These are phyloP conservation scores for Calliphora vicina DNA, from an alignment of 1,140 invertebrate species.

Conservation along the genomic window DNA sequence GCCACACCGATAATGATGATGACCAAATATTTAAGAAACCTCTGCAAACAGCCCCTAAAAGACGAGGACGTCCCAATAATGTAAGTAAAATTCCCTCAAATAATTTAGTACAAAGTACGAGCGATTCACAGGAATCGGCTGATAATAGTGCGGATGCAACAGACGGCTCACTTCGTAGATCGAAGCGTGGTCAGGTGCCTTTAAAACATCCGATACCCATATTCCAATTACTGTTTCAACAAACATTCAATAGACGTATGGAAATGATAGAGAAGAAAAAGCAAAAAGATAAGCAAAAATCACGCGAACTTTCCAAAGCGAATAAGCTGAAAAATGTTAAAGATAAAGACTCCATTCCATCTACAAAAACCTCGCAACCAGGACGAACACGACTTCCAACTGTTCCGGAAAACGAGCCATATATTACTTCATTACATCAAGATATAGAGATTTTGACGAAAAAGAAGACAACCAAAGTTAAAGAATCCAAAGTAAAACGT, in stretches of 20 bases:
- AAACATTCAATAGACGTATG: background rate
- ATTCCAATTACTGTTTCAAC: background rate
- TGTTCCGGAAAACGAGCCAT: background rate
- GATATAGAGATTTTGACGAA: background rate
- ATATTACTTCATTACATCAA: background rate
- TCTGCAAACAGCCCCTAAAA: conserved; percentile 39
- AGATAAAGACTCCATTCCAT: background rate
- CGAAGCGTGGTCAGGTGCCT: conserved; percentile 51
- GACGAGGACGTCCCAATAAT: background rate
- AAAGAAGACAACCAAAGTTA: background rate
- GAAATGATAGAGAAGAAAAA: background rate
- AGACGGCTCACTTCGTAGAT: conserved; percentile 43
- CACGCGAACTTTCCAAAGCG: background rate
- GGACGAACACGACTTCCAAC: background rate
- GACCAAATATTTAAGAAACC: conserved; percentile 48
- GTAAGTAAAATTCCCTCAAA: conserved; percentile 32
- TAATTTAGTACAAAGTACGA: background rate
- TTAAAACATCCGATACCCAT: conserved; percentile 37
- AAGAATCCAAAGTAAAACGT: background rate
- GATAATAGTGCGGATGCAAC: background rate
- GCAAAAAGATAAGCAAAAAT: too few relatives aligned
- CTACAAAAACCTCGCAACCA: background rate
- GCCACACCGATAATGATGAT: background rate
- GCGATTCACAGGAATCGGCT: background rate
- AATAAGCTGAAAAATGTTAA: background rate